Conservation (phyloP, 64 coral and sea anemone species). For the Actinia equina region DNA sequence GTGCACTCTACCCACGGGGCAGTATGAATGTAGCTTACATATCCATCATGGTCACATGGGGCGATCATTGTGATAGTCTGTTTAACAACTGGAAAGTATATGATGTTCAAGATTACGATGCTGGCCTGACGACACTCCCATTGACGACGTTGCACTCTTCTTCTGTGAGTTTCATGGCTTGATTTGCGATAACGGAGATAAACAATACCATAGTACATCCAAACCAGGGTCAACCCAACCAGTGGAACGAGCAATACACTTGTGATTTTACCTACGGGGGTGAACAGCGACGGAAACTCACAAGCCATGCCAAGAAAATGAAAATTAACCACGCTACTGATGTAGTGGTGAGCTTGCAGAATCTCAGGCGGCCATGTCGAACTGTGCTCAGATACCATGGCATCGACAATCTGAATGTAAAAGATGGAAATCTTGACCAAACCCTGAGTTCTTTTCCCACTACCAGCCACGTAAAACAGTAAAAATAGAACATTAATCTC, state of each 20-base stretch:
- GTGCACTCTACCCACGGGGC: constrained; percentile 70
- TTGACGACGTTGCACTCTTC: background rate
- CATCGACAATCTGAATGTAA: constrained; percentile 76
- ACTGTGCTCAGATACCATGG: constrained; percentile 50
- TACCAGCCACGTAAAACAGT: constrained; percentile 62
- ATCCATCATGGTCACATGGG: constrained; percentile 46
- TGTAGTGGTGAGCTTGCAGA: constrained; percentile 17
- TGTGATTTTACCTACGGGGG: constrained; percentile 59
- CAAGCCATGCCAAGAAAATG: constrained; percentile 66
- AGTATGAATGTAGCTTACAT: constrained; percentile 21
- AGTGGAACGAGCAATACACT: constrained; percentile 57
- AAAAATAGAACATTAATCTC: constrained; percentile 53
- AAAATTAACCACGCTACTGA: constrained; percentile 76
- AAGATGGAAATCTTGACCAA: constrained; percentile 70
- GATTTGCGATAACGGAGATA: background rate
- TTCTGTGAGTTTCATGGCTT: background rate
- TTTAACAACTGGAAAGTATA: constrained; percentile 82
- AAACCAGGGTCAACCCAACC: background rate
- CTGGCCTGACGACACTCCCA: constrained; percentile 35
- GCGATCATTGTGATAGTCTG: constrained; percentile 50
- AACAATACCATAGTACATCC: constrained; percentile 26
- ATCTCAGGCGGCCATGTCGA: constrained; percentile 1
- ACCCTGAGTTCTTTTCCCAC: constrained; percentile 37
- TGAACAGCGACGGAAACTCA: constrained; percentile 55
- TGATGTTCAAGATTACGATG: constrained; percentile 64